Evolutionary conservation across 2,797 vertebrate genomes (phyloP), one percentile per base, ranked within the genome.

Genomic region (Alca torda): DNA sequence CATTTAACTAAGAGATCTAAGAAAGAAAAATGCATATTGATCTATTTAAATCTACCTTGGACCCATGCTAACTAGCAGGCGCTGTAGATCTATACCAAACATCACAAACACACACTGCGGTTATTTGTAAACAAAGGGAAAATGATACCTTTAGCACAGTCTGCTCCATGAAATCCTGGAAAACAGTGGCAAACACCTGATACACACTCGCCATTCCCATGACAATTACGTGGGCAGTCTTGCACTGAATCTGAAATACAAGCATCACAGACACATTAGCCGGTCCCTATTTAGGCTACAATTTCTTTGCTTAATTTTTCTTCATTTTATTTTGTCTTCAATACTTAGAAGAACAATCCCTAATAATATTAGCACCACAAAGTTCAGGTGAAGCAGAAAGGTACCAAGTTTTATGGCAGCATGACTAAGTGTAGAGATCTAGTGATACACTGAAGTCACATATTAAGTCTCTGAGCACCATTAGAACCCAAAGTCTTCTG

Each of bases 101-200:
- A 70, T 63, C 72, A 65, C 74, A 83, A 91, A 85, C 75, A 90
- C 83, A 89, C 46, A 69, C 73, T 79, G 72, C 8, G 54, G 41
- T 21, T 84, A 87, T 93, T 93, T 91, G 89, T 57, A 96, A 95
- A 95, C 82, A 87, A 0, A 79, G 76, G 53, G 54, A 51, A 84
- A 95, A 90, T 37, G 64, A 61, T 99, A 99, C 99, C 99, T 99
- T 99, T 99, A 95, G 99, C 99, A 96, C 99, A 99, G 93, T 99
- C 99, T 91, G 99, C 99, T 97, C 99, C 99, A 24, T 99, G 99
- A 98, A 99, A 99, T 97, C 99, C 99, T 28, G 99, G 99, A 95
- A 99, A 99, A 95, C 99, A 99, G 97, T 99, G 99, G 97, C 99
- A 99, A 92, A 99, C 98, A 59, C 99, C 99, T 19, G 99, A 99